A percentile compares a stretch with the other conserved stretches of the same genome.
Evolutionary conservation across 1,140 invertebrate genomes (phyloP).

Genomic region (Zaprionus capensis): DNA sequence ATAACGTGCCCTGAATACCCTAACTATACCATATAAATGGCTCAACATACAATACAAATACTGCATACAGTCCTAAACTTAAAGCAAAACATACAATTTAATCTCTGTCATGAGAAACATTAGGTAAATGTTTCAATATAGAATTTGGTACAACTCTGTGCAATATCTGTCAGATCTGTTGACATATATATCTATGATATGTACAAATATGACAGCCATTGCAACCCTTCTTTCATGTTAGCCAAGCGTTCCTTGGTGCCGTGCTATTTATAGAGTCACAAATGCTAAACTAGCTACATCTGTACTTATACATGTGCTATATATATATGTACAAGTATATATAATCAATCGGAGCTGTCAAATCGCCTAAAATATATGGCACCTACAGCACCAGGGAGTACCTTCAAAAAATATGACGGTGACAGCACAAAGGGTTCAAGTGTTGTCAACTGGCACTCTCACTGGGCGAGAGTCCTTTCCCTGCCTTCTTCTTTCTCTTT

Average conservation of each 20-base stretch:
- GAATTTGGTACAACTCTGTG: too few species aligned
- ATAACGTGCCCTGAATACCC: too few species aligned
- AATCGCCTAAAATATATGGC: neutral
- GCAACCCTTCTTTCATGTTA: neutral
- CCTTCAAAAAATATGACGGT: neutral
- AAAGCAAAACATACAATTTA: too few species aligned
- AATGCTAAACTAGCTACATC: neutral
- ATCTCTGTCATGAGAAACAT: too few species aligned
- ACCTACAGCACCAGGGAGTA: neutral
- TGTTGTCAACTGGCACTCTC: constrained; percentile 22
- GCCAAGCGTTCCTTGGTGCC: neutral
- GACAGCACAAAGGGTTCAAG: constrained; percentile 33
- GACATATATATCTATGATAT: neutral
- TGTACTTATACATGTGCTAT: neutral
- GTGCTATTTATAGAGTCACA: neutral
- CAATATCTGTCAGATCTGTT: neutral
- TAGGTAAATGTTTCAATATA: too few species aligned
- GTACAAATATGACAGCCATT: neutral
- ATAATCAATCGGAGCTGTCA: neutral
- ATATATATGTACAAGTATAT: neutral
- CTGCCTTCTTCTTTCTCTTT: neutral
- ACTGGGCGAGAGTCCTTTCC: neutral
- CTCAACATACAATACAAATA: neutral
- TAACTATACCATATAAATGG: too few species aligned
- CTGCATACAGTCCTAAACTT: too few species aligned